Evolutionary conservation across 2,888 invertebrate genomes (phyloP).

Genomic region (Caradrina clavipalpis): DNA sequence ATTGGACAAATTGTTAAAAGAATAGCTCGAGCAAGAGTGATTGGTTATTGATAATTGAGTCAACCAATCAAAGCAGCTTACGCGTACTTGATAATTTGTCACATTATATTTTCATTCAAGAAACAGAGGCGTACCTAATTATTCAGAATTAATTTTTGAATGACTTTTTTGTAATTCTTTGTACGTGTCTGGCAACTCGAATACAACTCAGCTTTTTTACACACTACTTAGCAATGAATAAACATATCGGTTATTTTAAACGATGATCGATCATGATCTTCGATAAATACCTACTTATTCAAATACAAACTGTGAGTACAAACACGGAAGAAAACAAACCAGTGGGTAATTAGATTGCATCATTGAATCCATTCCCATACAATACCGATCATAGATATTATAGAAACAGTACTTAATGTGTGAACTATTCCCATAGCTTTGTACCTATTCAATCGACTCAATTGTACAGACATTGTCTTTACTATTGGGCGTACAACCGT

Average conservation of each 20-base stretch:
- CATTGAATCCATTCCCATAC: conserved; percentile 62
- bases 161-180: conserved; percentile 8
- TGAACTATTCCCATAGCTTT: conserved; percentile 65
- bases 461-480: conserved; percentile 53
- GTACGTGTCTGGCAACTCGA: background rate
- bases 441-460: conserved; percentile 44
- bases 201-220: background rate
- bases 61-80: too few relatives aligned
- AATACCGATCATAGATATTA: conserved; percentile 64
- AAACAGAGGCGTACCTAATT: too few relatives aligned
- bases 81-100: too few relatives aligned
- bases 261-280: conserved; percentile 28
- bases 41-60: too few relatives aligned
- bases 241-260: conserved; percentile 29
- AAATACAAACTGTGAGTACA: conserved; percentile 34
- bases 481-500: conserved; percentile 40
- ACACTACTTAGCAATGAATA: conserved; percentile 18
- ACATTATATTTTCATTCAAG: too few relatives aligned
- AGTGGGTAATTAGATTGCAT: conserved; percentile 59
- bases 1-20: too few relatives aligned
- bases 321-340: conserved; percentile 60
- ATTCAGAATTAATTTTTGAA: too few relatives aligned
- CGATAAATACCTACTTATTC: conserved; percentile 28
- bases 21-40: too few relatives aligned
- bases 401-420: conserved; percentile 58